Evolutionary conservation across 2,888 invertebrate genomes (phyloP), one percentile per base, ranked within the genome.

Genomic region (Cosmopolites sordidus): DNA sequence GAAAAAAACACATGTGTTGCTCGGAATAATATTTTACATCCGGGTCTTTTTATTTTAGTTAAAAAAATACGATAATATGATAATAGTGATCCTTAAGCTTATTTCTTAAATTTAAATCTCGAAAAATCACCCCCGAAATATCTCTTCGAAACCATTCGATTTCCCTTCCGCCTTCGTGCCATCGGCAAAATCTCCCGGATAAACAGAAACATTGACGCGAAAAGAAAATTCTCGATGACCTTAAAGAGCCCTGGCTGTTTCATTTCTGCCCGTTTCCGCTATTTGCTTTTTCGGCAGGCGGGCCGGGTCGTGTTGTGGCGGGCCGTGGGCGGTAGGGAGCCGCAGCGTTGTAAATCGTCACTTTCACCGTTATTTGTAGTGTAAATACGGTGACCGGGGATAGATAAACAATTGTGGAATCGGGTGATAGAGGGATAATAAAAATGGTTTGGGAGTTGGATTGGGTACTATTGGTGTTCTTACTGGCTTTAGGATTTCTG

Each of bases 41-140:
- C n/a, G n/a, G n/a, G n/a, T n/a, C n/a, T n/a, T n/a, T n/a, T n/a
- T n/a, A n/a, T n/a, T n/a, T n/a, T n/a, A n/a, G n/a, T n/a, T n/a
- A n/a, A n/a, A n/a, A 22, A n/a, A 40, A 40, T 8, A 40, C 16
- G 16, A 22, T 22, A 22, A 44, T 16, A 33, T 33, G 33, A 33
- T 44, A 44, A 22, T 8, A 22, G 8, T 22, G 8, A 22, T 22
- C 22, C 22, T 22, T 22, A 22, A 22, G 22, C 22, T 8, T 3
- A 22, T 22, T 8, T 22, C 8, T 22, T 22, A 22, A 22, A 22
- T 22, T 22, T 8, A 22, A 22, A 22, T 22, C 22, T 3, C 4
- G 22, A 22, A 22, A 22, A 22, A 6, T 5, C 12, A n/a, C n/a
- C n/a, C 9, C 33, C 4, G n/a, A 33, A 33, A 33, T 33, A 33